Conservation (phyloP, 2,888 invertebrate species). For the Arctia plantaginis region DNA sequence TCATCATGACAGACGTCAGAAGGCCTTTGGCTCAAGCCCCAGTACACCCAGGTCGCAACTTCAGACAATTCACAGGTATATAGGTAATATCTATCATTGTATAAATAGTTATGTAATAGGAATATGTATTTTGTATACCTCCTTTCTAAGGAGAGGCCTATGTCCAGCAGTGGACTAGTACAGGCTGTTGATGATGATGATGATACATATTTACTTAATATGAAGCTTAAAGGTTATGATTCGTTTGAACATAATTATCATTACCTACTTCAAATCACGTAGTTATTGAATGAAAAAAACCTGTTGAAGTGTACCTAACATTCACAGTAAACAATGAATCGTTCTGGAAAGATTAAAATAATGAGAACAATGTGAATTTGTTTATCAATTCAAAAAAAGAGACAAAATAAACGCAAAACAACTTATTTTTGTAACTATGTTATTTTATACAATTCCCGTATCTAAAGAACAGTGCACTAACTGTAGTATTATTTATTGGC, state of each 20-base stretch:
- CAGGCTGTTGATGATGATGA: too few species aligned
- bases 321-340: neutral
- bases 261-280: neutral
- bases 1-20: too few species aligned
- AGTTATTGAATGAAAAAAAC: neutral
- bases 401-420: slow-evolving; percentile 17
- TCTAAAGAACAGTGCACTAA: slow-evolving; percentile 55
- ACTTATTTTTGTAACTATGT: slow-evolving; percentile 42
- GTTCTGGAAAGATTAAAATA: neutral
- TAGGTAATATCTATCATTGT: too few species aligned
- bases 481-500: slow-evolving; percentile 58
- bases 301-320: neutral
- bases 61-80: too few species aligned
- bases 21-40: too few species aligned
- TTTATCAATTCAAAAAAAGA: neutral
- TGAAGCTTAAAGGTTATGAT: too few species aligned
- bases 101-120: too few species aligned
- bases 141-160: too few species aligned
- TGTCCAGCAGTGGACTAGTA: too few species aligned
- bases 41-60: too few species aligned
- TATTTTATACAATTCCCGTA: slow-evolving; percentile 50
- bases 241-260: neutral
- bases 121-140: too few species aligned
- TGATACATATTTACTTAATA: too few species aligned
- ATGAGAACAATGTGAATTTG: neutral